Percentiles rank a stretch among this genome's conserved stretches.
Conservation (phyloP, 2,113 vertebrate genomes). For the Percina caprodes region DNA sequence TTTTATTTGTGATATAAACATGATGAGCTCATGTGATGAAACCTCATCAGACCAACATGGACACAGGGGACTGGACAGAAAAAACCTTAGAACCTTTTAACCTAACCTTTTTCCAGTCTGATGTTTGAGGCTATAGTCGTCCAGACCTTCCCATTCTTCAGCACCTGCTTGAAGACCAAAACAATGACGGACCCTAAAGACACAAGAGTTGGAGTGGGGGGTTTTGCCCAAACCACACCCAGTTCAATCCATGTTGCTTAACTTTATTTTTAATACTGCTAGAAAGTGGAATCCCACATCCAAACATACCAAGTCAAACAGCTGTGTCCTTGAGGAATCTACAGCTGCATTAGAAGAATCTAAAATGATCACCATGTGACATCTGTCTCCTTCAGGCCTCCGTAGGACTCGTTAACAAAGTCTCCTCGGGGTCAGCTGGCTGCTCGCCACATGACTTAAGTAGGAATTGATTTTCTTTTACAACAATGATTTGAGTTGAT, state of each 20-base stretch:
- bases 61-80: not conserved
- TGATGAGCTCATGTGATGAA: constrained; percentile 23
- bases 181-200: constrained; percentile 6
- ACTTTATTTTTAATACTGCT: not conserved
- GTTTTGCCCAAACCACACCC: not conserved
- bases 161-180: not conserved
- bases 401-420: not conserved
- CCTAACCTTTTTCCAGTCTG: not conserved
- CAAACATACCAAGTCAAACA: not conserved
- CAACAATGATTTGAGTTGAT: not conserved
- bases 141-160: not conserved
- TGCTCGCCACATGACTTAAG: not conserved
- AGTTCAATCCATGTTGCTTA: not conserved
- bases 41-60: not conserved
- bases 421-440: constrained; percentile 7
- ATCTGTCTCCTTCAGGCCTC: constrained; percentile 2
- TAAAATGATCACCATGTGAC: constrained; percentile 17
- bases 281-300: constrained; percentile 3
- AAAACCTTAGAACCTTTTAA: not conserved
- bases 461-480: constrained; percentile 18
- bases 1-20: not conserved
- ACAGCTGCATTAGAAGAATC: constrained; percentile 23
- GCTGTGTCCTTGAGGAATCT: constrained; percentile 36
- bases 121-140: not conserved
- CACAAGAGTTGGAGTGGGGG: not conserved